Evolutionary conservation across 2,113 vertebrate species (phyloP).

Genomic region (Trinectes maculatus): DNA sequence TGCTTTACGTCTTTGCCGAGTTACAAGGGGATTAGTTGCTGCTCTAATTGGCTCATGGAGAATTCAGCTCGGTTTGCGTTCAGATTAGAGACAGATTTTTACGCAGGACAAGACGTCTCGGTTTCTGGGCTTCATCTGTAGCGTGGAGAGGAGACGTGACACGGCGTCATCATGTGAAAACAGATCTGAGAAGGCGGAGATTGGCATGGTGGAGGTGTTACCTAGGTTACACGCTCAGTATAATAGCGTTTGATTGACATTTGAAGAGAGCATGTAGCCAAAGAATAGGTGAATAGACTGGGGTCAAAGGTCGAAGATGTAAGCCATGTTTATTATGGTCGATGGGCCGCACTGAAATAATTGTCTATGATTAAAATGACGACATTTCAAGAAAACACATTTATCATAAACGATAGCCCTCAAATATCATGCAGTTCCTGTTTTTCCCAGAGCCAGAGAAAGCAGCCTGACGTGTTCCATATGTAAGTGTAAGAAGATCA

Average conservation of each 20-base stretch:
- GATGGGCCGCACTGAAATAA: too few relatives aligned
- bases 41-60: constrained; percentile 74
- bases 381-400: too few relatives aligned
- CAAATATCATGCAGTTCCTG: neutral
- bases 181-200: constrained; percentile 45
- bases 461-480: neutral
- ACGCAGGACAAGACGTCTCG: constrained; percentile 55
- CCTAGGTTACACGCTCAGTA: too few relatives aligned
- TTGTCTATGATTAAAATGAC: too few relatives aligned
- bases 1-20: constrained; percentile 55
- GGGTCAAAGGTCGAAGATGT: too few relatives aligned
- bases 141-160: constrained; percentile 26
- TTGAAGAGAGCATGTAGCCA: too few relatives aligned
- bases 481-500: neutral
- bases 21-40: constrained; percentile 73
- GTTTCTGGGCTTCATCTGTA: constrained; percentile 43
- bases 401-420: neutral
- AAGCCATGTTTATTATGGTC: too few relatives aligned
- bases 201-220: constrained; percentile 28
- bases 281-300: too few relatives aligned
- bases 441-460: neutral
- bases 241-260: too few relatives aligned
- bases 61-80: constrained; percentile 73
- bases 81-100: constrained; percentile 70
- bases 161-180: constrained; percentile 43